These are phyloP conservation scores for Gadus chalcogrammus DNA, from an alignment of 2,113 vertebrate species.

Conservation along the genomic window DNA sequence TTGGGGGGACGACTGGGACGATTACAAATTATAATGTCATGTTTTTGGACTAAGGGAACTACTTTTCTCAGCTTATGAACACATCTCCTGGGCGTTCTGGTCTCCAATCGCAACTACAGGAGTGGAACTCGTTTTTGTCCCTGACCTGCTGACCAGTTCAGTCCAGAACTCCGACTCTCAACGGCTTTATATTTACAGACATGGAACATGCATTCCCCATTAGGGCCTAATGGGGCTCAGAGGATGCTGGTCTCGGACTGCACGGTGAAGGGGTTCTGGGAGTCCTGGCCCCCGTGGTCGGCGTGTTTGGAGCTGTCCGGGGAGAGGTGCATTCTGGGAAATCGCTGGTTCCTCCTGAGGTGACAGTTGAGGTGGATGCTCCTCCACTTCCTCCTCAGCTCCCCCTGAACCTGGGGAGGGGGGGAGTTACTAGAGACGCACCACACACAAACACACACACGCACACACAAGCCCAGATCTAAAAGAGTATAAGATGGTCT, in stretches of 20 bases:
- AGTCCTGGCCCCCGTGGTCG: constrained; percentile 71
- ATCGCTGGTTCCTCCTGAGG: constrained; percentile 58
- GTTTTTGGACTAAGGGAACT: no score
- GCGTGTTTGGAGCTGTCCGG: constrained; percentile 76
- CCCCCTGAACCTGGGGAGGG: constrained; percentile 80
- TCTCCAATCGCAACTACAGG: no score
- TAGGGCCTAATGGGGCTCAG: constrained; percentile 50
- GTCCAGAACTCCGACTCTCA: no score
- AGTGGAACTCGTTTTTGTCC: no score
- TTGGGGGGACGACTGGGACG: no score
- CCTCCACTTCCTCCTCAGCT: constrained; percentile 84
- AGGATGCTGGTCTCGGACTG: constrained; percentile 85
- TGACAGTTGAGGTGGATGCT: constrained; percentile 71
- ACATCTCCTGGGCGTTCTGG: no score
- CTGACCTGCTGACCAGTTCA: no score
- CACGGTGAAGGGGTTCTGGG: constrained; percentile 78
- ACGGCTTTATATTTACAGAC: no score
- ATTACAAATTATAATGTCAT: no score
- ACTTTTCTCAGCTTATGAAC: no score
- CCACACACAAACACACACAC: background rate
- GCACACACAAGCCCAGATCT: background rate
- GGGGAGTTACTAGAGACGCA: no score
- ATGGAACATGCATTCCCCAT: no score
- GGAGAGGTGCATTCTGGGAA: constrained; percentile 71
- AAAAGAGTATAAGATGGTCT: constrained; percentile 23